Percentiles rank a stretch among this genome's conserved stretches.
phyloP scores from a whole-genome alignment of 2,888 invertebrate genomes.

The Cordilura impudica region DNA sequence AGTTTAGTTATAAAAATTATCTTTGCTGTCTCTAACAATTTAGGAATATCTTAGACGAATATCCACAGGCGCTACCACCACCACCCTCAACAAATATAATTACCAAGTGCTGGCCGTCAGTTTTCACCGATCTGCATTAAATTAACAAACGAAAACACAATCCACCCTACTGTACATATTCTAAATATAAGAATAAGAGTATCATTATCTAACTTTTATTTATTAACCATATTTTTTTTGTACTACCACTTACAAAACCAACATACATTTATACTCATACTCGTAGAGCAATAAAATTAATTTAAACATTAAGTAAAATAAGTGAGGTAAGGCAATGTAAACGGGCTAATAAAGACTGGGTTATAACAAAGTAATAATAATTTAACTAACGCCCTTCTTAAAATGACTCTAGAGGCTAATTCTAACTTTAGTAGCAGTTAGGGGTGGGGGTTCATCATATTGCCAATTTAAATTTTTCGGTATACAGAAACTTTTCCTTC shows the following conservation, averaged over 20 bases:
- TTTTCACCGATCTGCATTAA: no score
- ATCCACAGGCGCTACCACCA: no score
- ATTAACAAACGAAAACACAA: no score
- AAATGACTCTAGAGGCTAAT: not conserved
- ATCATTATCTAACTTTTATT: constrained; percentile 20
- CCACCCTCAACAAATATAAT: no score
- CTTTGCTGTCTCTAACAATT: no score
- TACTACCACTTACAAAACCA: not conserved
- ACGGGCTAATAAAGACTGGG: constrained; percentile 38
- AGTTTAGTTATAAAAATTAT: no score
- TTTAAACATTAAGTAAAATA: no score
- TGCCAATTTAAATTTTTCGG: not conserved
- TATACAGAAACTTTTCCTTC: not conserved
- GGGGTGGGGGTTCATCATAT: not conserved
- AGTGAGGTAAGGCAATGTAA: constrained; percentile 3
- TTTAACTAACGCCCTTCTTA: not conserved
- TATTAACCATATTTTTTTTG: constrained; percentile 34
- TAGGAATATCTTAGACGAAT: no score
- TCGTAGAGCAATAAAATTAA: not conserved
- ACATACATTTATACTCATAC: not conserved
- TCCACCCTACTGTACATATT: not conserved
- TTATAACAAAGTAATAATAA: no score
- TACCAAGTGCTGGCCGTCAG: no score
- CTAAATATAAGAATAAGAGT: not conserved
- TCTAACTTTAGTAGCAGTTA: not conserved